These are phyloP conservation scores for Lepus townsendii DNA, from an alignment of 2,797 vertebrate species.

Conservation along the genomic window DNA sequence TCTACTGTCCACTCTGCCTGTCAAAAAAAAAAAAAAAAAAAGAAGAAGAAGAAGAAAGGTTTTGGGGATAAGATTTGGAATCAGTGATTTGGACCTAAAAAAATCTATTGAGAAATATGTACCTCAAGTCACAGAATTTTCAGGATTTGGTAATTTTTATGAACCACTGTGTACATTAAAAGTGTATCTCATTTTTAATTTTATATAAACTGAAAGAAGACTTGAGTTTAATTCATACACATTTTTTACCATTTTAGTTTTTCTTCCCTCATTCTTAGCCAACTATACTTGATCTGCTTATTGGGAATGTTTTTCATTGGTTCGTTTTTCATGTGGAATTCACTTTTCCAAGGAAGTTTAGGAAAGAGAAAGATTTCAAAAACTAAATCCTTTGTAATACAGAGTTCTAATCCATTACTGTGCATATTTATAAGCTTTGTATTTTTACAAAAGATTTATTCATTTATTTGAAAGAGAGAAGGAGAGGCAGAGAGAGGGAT, in stretches of 20 bases:
- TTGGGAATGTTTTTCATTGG: background rate
- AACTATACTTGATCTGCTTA: background rate
- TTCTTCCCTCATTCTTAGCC: slow-evolving; percentile 15
- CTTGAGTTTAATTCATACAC: slow-evolving; percentile 1
- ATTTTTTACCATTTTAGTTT: background rate
- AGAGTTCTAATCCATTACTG: background rate
- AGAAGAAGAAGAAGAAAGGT: slow-evolving; percentile 29
- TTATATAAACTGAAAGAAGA: background rate
- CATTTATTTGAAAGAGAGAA: background rate
- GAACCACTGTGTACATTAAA: background rate
- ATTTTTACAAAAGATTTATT: background rate
- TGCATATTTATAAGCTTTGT: slow-evolving; percentile 20
- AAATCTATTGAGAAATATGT: slow-evolving; percentile 14
- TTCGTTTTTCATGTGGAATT: slow-evolving; percentile 39
- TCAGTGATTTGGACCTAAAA: background rate
- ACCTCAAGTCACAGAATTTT: slow-evolving; percentile 5
- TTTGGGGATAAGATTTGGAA: background rate
- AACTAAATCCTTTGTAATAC: background rate
- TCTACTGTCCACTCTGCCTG: no score
- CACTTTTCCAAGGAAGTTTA: background rate
- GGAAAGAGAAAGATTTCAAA: no score
- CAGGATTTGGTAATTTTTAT: slow-evolving; percentile 8
- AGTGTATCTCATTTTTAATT: background rate
- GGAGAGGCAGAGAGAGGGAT: background rate
- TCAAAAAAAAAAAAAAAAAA: background rate